Evolutionary conservation across 2,797 vertebrate genomes (phyloP).

Genomic region (Artibeus jamaicensis): DNA sequence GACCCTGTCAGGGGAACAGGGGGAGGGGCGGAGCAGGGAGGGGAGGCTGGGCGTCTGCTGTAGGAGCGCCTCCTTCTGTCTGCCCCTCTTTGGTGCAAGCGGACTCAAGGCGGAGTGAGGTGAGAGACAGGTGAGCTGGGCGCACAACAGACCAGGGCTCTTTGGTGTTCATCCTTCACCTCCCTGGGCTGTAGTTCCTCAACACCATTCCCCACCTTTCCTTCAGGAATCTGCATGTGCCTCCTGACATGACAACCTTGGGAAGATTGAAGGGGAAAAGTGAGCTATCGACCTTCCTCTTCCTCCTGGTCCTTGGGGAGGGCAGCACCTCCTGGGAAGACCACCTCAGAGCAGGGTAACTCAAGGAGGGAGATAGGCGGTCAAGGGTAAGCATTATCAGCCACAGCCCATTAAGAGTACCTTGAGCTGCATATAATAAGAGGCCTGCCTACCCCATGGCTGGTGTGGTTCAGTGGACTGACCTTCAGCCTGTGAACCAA

Average conservation of each 20-base stretch:
- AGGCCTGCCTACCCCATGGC: background rate
- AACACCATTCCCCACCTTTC: background rate
- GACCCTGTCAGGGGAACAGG: background rate
- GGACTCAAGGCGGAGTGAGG: background rate
- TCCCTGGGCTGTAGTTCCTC: background rate
- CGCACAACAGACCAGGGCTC: background rate
- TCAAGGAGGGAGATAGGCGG: too few relatives aligned
- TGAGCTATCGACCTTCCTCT: background rate
- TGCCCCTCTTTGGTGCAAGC: background rate
- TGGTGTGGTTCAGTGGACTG: too few relatives aligned
- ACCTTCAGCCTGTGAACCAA: too few relatives aligned
- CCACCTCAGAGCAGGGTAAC: background rate
- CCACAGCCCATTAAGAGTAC: background rate
- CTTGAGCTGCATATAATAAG: background rate
- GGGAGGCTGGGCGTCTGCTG: background rate
- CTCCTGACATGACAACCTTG: background rate
- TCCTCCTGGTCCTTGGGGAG: background rate
- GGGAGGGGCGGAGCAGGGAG: accelerated
- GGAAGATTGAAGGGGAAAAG: background rate
- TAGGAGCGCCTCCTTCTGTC: background rate
- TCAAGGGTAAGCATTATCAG: background rate
- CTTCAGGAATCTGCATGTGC: too few relatives aligned
- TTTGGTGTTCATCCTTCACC: too few relatives aligned
- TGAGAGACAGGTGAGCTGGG: background rate
- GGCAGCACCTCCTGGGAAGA: background rate